These are phyloP conservation scores for Microhierax caerulescens DNA, from an alignment of 2,797 vertebrate species.

Conservation along the genomic window DNA sequence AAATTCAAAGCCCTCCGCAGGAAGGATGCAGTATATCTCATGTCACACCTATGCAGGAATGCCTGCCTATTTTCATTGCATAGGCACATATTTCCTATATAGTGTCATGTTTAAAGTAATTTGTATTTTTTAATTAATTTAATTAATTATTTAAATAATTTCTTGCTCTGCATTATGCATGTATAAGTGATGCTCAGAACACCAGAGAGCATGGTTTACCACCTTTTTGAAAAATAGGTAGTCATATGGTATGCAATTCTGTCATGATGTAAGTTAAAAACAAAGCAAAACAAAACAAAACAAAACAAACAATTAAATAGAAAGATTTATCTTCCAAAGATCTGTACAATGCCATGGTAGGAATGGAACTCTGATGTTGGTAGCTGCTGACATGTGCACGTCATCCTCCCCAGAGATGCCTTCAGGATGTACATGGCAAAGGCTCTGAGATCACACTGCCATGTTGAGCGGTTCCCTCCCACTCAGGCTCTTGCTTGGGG, in stretches of 20 bases:
- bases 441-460: not conserved
- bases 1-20: not conserved
- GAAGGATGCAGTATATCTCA: not conserved
- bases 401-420: not conserved
- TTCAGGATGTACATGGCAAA: not conserved
- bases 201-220: not conserved
- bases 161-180: not conserved
- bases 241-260: not conserved
- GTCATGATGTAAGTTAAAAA: not conserved
- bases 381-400: not conserved
- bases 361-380: not conserved
- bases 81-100: not conserved
- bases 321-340: not conserved
- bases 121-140: too few relatives aligned
- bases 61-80: not conserved
- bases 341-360: not conserved
- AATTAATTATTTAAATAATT: too few relatives aligned
- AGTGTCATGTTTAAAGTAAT: not conserved
- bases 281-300: too few relatives aligned
- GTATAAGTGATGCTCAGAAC: not conserved
- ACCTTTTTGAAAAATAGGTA: not conserved
- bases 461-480: not conserved
- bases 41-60: not conserved
- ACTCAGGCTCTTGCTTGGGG: not conserved
- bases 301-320: not conserved